A percentile compares a stretch with the other conserved stretches of the same genome.
Evolutionary conservation across 1,140 invertebrate species (phyloP).

Genomic region (Leucophenga varia): DNA sequence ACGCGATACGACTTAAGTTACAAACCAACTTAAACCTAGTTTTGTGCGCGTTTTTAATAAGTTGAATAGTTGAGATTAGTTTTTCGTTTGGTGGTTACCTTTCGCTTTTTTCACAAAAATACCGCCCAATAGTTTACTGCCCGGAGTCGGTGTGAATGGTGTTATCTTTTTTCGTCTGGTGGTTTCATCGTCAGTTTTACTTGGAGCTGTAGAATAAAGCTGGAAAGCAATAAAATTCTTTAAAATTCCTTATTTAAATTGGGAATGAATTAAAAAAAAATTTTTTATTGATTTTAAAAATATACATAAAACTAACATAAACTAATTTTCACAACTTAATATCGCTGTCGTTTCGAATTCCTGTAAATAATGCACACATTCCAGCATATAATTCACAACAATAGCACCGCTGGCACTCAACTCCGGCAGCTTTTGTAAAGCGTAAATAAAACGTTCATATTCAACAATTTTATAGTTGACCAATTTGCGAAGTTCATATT

Average conservation of each 20-base stretch:
- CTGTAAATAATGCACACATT: conserved; percentile 39
- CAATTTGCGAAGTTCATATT: conserved; percentile 28
- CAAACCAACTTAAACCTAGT: no score
- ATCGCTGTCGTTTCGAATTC: conserved; percentile 18
- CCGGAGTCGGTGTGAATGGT: conserved; percentile 48
- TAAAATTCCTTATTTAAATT: not conserved
- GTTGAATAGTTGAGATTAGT: no score
- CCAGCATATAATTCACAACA: conserved; percentile 32
- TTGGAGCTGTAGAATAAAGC: conserved; percentile 28
- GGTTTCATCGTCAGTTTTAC: conserved; percentile 21
- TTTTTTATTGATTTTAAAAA: conserved; percentile 3
- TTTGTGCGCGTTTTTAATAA: no score
- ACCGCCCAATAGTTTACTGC: conserved; percentile 43
- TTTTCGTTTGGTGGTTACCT: no score
- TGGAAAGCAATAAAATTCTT: conserved; percentile 17
- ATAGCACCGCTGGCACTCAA: conserved; percentile 32
- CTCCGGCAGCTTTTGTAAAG: conserved; percentile 22
- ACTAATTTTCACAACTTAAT: no score
- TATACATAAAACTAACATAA: no score
- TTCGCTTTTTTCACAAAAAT: conserved; percentile 48
- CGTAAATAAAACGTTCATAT: conserved; percentile 25
- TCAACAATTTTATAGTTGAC: conserved; percentile 38
- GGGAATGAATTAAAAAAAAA: conserved; percentile 2
- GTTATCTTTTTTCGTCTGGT: conserved; percentile 38
- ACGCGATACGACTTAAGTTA: no score